These are phyloP conservation scores for Datnioides undecimradiatus DNA, from an alignment of 2,113 vertebrate genomes.

Conservation along the genomic window DNA sequence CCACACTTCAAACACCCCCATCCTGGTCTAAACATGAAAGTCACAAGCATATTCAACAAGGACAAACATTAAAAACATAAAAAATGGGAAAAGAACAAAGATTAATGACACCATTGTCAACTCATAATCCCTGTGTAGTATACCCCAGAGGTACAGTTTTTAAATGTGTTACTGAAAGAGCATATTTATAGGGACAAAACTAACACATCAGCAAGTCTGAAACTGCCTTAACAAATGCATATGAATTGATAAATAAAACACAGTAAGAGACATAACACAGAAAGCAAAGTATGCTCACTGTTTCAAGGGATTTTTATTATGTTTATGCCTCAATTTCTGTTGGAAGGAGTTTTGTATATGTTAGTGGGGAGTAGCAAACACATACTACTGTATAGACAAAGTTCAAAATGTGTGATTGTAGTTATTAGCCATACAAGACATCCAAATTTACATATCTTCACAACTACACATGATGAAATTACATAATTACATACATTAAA, in stretches of 20 bases:
- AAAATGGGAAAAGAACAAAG: neutral
- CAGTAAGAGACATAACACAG: neutral
- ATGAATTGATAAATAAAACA: neutral
- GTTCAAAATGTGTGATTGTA: neutral
- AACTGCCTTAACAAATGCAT: neutral
- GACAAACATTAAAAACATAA: slow-evolving; percentile 15
- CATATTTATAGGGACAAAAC: neutral
- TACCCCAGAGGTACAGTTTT: neutral
- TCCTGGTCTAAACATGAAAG: slow-evolving; percentile 18
- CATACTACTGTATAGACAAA: neutral
- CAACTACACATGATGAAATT: too few relatives aligned
- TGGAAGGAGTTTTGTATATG: neutral
- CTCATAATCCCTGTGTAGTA: slow-evolving; percentile 19
- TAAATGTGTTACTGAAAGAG: slow-evolving; percentile 16
- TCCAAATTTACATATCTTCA: too few relatives aligned
- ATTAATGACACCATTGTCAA: slow-evolving; percentile 4
- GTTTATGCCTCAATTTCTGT: neutral
- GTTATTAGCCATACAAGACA: neutral
- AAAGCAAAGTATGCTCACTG: neutral
- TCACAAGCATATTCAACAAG: neutral
- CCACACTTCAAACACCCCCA: neutral
- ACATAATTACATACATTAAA: too few relatives aligned
- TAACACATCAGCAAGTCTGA: neutral
- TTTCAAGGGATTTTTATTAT: slow-evolving; percentile 28
- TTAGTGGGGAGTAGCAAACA: neutral